Evolutionary conservation across 1,140 invertebrate genomes (phyloP), one percentile per base, ranked within the genome.

Genomic region (Zaprionus inermis): DNA sequence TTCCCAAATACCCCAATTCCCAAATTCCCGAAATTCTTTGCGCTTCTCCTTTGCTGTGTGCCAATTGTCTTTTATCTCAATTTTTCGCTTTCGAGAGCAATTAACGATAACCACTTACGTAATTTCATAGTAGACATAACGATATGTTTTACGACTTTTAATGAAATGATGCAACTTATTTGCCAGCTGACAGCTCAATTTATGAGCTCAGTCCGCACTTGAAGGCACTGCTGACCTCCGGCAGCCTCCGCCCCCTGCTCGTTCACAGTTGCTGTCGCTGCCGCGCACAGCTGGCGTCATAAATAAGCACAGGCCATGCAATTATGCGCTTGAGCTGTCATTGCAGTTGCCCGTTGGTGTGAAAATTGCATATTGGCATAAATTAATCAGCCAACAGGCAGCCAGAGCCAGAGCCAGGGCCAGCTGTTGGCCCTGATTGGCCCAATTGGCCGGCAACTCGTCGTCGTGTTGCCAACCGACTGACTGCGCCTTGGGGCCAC

Each of bases 281-380:
- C 32, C 12, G 10, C 34, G 36, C 76, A 51, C 66, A 59, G 41
- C 64, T 65, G 67, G 67, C 54, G 49, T 61, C 81, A 88, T 86
- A 86, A 86, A 86, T 88, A 86, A 83, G 73, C 70, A 57, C 66
- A 67, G 57, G 72, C 76, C 79, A 79, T 70, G 83, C 83, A 86
- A 86, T 86, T 86, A 86, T 86, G 73, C 83, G 83, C 83, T 78
- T 79, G 83, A 82, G 77, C 83, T 86, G 83, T 83, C 83, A 83
- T 72, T 86, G 76, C 83, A 71, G 67, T 56, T 86, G 82, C 76
- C 81, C 82, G 72, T 77, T 82, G 83, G 83, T 86, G 83, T 88
- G 83, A 86, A 86, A 88, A 86, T 86, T 88, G 83, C 83, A 86
- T 86, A 86, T 86, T 88, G 83, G 83, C 76, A 86, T 88, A 86